A percentile compares a stretch with the other conserved stretches of the same genome.
These are phyloP conservation scores for Rhyacichthys aspro DNA, from an alignment of 2,797 vertebrate species.

Conservation along the genomic window DNA sequence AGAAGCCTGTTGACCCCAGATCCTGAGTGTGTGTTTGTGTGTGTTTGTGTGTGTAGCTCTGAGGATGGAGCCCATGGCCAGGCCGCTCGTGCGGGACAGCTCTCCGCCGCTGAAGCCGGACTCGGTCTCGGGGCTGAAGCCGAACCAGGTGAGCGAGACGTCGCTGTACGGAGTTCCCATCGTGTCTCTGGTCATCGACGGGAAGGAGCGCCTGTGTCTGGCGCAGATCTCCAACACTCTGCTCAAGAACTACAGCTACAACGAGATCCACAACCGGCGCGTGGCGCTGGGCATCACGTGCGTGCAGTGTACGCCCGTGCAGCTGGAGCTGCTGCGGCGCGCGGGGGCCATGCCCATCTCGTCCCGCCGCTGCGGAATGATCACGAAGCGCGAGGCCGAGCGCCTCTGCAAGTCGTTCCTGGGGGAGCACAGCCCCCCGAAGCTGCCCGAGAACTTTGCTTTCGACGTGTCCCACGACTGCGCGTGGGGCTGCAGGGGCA, in stretches of 20 bases:
- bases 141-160: constrained; percentile 88
- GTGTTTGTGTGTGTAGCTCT: constrained; percentile 2
- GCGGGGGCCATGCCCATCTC: constrained; percentile 94
- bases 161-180: constrained; percentile 96
- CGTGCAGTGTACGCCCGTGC: constrained; percentile 93
- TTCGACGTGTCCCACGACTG: constrained; percentile 93
- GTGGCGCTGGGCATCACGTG: constrained; percentile 94
- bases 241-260: constrained; percentile 92
- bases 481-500: constrained; percentile 90
- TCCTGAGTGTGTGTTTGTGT: not conserved
- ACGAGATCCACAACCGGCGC: constrained; percentile 93
- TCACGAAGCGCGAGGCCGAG: constrained; percentile 92
- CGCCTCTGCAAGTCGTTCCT: constrained; percentile 92
- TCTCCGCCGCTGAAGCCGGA: constrained; percentile 2
- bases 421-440: constrained; percentile 88
- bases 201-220: constrained; percentile 92
- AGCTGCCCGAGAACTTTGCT: constrained; percentile 92
- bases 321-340: constrained; percentile 90
- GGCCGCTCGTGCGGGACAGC: not conserved
- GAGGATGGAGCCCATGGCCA: constrained; percentile 10
- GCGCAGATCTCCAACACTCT: constrained; percentile 93
- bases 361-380: constrained; percentile 92
- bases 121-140: not conserved
- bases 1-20: no score
- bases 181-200: constrained; percentile 96